Evolutionary conservation across 2,113 vertebrate species (phyloP).

Genomic region (Myxocyprinus asiaticus): DNA sequence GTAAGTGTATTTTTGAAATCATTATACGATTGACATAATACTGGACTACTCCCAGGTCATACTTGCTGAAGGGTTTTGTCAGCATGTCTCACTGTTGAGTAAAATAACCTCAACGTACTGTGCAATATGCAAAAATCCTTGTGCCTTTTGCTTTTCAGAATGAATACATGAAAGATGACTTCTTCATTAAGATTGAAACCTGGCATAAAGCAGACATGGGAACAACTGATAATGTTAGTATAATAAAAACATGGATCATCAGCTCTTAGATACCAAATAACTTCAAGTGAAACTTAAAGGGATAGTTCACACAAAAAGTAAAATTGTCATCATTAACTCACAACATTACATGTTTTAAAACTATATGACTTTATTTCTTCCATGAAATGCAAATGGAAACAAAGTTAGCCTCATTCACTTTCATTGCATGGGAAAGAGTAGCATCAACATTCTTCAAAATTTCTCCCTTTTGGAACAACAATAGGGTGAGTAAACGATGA

Average conservation of each 20-base stretch:
- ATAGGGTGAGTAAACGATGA: too few relatives aligned
- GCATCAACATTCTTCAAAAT: too few relatives aligned
- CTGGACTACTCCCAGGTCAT: background rate
- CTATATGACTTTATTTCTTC: too few relatives aligned
- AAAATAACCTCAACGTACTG: background rate
- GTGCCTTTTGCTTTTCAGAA: constrained; percentile 53
- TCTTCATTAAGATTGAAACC: constrained; percentile 71
- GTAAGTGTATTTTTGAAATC: constrained; percentile 46
- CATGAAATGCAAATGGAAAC: too few relatives aligned
- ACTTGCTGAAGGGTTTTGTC: constrained; percentile 19
- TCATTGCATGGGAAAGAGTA: too few relatives aligned
- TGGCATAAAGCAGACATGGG: constrained; percentile 69
- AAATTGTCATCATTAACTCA: too few relatives aligned
- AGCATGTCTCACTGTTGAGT: background rate
- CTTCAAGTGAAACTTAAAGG: too few relatives aligned
- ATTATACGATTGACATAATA: background rate
- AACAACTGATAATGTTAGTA: constrained; percentile 66
- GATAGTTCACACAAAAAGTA: too few relatives aligned
- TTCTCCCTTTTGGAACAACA: too few relatives aligned
- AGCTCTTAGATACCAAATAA: background rate
- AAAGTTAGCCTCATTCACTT: too few relatives aligned
- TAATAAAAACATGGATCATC: background rate
- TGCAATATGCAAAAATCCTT: too few relatives aligned
- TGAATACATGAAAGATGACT: constrained; percentile 68
- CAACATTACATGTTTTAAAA: too few relatives aligned